phyloP scores from a whole-genome alignment of 2,797 vertebrate species.

The Morus bassanus region DNA sequence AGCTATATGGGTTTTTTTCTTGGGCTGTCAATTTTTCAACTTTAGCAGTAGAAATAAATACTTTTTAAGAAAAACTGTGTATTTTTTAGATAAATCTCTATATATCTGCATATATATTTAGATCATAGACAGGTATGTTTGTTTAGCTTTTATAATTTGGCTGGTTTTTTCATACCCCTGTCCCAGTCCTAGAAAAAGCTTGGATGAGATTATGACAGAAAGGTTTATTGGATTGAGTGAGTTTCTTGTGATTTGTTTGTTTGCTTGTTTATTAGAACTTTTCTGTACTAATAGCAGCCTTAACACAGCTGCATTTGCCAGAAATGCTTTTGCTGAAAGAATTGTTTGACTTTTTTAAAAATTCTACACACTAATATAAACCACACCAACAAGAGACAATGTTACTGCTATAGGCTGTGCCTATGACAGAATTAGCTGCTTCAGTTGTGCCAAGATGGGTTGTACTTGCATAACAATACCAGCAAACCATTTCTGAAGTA shows the following conservation, averaged over 20 bases:
- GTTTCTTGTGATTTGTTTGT: background rate
- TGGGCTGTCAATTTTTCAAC: background rate
- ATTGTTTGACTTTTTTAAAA: background rate
- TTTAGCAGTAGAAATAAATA: background rate
- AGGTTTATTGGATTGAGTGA: background rate
- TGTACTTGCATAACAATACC: background rate
- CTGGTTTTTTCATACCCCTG: background rate
- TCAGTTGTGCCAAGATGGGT: background rate
- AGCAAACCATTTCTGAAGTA: conserved; percentile 12
- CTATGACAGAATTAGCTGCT: background rate
- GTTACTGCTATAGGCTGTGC: background rate
- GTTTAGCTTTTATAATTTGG: background rate
- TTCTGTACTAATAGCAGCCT: background rate
- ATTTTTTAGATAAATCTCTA: background rate
- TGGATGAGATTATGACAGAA: background rate
- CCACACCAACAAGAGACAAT: background rate
- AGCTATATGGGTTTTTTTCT: fast-evolving
- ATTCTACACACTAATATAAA: background rate
- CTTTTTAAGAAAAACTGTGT: background rate
- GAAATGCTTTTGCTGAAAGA: background rate
- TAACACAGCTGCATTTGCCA: background rate
- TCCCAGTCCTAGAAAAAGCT: background rate
- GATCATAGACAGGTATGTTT: background rate
- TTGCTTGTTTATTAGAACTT: background rate
- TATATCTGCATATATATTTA: background rate